Evolutionary conservation across 2,888 invertebrate species (phyloP).

Genomic region (Ormyrus rosae): DNA sequence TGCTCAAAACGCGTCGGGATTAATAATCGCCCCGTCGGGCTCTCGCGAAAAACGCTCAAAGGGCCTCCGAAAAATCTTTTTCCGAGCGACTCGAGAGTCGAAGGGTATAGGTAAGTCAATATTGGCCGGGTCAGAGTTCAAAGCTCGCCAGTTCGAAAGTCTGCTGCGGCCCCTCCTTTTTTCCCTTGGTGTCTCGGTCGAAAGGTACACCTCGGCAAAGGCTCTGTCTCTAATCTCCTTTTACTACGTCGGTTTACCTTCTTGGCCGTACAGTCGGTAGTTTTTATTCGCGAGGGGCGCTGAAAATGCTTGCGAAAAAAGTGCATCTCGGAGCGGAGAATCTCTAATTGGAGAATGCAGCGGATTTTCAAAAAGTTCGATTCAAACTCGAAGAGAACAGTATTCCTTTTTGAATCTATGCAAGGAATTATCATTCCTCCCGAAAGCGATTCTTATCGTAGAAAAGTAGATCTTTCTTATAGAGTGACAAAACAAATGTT

Average conservation of each 20-base stretch:
- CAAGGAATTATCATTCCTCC: no score
- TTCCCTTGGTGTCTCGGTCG: conserved; percentile 2
- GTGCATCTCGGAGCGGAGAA: no score
- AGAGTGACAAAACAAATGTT: neutral
- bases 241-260: conserved; percentile 23
- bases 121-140: conserved; percentile 36
- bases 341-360: no score
- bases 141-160: conserved; percentile 33
- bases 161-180: neutral
- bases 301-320: neutral
- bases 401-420: no score
- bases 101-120: conserved; percentile 6
- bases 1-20: neutral
- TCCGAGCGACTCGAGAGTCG: neutral
- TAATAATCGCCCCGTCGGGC: neutral
- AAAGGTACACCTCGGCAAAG: conserved; percentile 29
- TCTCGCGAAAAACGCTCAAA: neutral
- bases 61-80: neutral
- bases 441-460: no score
- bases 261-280: neutral
- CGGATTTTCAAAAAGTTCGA: no score
- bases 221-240: conserved; percentile 39
- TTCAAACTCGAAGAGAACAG: no score
- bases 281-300: neutral
- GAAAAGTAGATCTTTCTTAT: neutral